Percentiles rank a stretch among this genome's conserved stretches.
Conservation (phyloP, 2,113 vertebrate genomes). For the Antigone vipio region DNA sequence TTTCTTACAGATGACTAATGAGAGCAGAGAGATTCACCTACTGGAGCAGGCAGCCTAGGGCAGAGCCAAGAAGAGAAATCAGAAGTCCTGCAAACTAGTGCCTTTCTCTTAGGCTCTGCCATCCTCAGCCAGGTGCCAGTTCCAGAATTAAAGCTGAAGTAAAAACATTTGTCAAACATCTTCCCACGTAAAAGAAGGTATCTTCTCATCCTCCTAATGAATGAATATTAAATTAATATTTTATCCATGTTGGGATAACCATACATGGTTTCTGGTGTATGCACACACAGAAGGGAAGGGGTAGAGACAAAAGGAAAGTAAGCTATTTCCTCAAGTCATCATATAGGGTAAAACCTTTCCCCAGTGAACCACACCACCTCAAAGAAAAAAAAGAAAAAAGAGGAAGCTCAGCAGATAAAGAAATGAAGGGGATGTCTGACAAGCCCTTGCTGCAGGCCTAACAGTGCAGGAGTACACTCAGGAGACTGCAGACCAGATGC, state of each 20-base stretch:
- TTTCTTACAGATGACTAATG: background rate
- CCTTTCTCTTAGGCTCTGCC: background rate
- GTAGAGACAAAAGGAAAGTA: background rate
- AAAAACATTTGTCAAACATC: background rate
- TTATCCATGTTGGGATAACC: background rate
- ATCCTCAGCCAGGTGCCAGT: fast-evolving
- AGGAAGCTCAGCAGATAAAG: background rate
- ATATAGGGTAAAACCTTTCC: background rate
- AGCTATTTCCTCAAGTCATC: background rate
- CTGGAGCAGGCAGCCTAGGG: background rate
- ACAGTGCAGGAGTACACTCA: background rate
- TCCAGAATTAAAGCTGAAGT: background rate
- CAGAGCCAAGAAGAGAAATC: background rate
- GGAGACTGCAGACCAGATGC: background rate
- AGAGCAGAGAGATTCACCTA: background rate
- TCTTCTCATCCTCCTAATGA: background rate
- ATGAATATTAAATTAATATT: background rate
- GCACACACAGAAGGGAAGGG: background rate
- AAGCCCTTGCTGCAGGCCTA: background rate
- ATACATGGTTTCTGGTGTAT: background rate
- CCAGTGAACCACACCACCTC: background rate
- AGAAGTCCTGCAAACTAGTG: background rate
- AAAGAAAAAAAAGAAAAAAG: background rate
- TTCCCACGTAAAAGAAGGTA: background rate
- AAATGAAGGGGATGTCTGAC: background rate